phyloP scores from a whole-genome alignment of 2,888 invertebrate species.

The Luffia ferchaultella region DNA sequence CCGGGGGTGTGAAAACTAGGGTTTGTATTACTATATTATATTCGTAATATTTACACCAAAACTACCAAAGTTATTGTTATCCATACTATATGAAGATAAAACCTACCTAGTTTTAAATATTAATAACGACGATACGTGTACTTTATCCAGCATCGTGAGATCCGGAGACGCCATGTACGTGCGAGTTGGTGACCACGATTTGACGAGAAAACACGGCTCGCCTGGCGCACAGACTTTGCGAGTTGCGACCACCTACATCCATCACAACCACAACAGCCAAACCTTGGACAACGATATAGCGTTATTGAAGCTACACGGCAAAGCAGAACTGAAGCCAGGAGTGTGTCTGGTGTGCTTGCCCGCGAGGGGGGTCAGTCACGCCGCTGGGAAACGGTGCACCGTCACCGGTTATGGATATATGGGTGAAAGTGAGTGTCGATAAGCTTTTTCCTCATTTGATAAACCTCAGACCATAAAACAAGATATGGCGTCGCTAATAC shows the following conservation, averaged over 20 bases:
- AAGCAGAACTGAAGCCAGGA: slow-evolving; percentile 80
- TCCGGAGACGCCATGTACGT: slow-evolving; percentile 94
- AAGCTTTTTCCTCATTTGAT: no score
- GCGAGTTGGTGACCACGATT: slow-evolving; percentile 90
- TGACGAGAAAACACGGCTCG: slow-evolving; percentile 89
- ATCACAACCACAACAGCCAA: slow-evolving; percentile 95
- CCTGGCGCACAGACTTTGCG: slow-evolving; percentile 90
- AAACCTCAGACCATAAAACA: no score
- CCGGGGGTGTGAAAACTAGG: no score
- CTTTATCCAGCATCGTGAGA: slow-evolving; percentile 85
- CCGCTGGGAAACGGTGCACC: slow-evolving; percentile 90
- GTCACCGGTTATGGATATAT: slow-evolving; percentile 95
- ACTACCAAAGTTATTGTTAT: no score
- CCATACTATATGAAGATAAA: no score
- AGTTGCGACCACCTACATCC: slow-evolving; percentile 93
- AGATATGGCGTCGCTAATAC: no score
- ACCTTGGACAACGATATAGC: slow-evolving; percentile 95
- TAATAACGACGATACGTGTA: no score
- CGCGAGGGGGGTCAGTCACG: slow-evolving; percentile 86
- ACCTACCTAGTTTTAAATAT: no score
- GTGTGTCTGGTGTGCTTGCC: slow-evolving; percentile 86
- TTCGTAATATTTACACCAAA: no score
- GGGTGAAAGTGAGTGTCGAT: slow-evolving; percentile 79
- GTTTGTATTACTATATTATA: no score
- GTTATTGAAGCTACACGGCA: slow-evolving; percentile 85